Conservation (phyloP, 2,113 vertebrate species). For the Scatophagus argus region DNA sequence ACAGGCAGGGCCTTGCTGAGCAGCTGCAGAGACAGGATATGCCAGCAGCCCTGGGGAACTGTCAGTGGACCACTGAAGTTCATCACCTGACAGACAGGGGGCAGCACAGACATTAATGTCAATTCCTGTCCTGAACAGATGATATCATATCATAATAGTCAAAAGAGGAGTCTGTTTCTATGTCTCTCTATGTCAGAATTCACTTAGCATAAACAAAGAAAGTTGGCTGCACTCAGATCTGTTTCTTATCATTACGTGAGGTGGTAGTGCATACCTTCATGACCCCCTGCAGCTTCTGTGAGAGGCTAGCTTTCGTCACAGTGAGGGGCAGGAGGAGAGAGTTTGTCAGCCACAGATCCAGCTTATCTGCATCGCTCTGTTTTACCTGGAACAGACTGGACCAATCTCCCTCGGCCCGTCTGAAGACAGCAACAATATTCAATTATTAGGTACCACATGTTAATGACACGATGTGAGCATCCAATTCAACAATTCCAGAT, state of each 20-base stretch:
- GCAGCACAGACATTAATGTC: slow-evolving; percentile 39
- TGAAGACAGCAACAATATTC: slow-evolving; percentile 59
- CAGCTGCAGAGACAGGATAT: slow-evolving; percentile 89
- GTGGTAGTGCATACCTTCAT: slow-evolving; percentile 84
- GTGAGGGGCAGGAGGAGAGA: slow-evolving; percentile 84
- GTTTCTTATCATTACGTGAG: neutral
- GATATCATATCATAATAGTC: neutral
- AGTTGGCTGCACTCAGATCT: neutral
- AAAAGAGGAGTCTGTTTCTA: neutral
- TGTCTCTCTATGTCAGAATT: neutral
- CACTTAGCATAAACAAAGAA: neutral
- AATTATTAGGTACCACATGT: neutral
- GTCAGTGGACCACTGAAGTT: slow-evolving; percentile 89
- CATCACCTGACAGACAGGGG: slow-evolving; percentile 84
- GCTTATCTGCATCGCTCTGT: slow-evolving; percentile 83
- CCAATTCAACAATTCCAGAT: neutral
- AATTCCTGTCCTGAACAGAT: neutral
- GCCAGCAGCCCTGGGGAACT: slow-evolving; percentile 92
- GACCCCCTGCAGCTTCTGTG: slow-evolving; percentile 82
- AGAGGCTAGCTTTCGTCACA: slow-evolving; percentile 86
- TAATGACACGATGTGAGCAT: neutral
- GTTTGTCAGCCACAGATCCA: slow-evolving; percentile 92
- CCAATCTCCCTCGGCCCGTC: slow-evolving; percentile 83
- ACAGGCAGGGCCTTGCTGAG: slow-evolving; percentile 83
- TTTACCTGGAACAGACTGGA: slow-evolving; percentile 87